Base-by-base conservation (phyloP, 2,888 invertebrate species). In the Panzeria rudis region DNA sequence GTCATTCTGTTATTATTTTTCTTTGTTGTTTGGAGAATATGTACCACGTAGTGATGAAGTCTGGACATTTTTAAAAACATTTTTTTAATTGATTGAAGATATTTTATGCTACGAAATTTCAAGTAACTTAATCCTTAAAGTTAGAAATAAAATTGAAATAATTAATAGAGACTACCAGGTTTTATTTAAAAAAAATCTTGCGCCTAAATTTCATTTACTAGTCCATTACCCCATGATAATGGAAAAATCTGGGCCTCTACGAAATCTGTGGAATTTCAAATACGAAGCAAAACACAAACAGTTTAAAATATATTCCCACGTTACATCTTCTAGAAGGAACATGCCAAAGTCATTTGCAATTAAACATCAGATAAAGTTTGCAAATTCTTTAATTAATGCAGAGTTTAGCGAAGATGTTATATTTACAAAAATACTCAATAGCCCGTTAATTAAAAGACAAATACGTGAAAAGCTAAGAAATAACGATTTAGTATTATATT, bases 351-450 rank as follows among this genome's bases (percentile, higher is more conserved):
- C 56, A 3, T 71, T 56, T 71, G 56, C 56, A 9, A 44, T 47
- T 44, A 72, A 72, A 61, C 44, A 72, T 13, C 59, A 72, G 15
- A 17, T 72, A 17, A 35, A 59, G 47, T 72, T 59, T 47, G 72
- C 72, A n/a, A 61, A 72, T 59, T 72, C 1, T 17, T 68, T 32
- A 23, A 32, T 20, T 50, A 47, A 20, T n/a, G n/a, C 9, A 0
- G 9, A 50, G 8, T 2, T 2, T 0, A 23, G 3, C 1, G 3
- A 50, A 20, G 50, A 50, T 2, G 2, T 3, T 3, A 25, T 5
- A 3, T 54, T 54, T 54, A 25, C 3, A 0, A 50, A 50, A 50
- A 1, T 50, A 7, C n/a, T 17, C 0, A 50, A n/a, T 7, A 47
- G 3, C 3, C 41, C 41, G 0, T 0, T n/a, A n/a, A n/a, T n/a